A percentile compares a stretch with the other conserved stretches of the same genome.
Conservation (phyloP, 2,888 invertebrate genomes). For the Ashinkailepas kermadecensis region DNA sequence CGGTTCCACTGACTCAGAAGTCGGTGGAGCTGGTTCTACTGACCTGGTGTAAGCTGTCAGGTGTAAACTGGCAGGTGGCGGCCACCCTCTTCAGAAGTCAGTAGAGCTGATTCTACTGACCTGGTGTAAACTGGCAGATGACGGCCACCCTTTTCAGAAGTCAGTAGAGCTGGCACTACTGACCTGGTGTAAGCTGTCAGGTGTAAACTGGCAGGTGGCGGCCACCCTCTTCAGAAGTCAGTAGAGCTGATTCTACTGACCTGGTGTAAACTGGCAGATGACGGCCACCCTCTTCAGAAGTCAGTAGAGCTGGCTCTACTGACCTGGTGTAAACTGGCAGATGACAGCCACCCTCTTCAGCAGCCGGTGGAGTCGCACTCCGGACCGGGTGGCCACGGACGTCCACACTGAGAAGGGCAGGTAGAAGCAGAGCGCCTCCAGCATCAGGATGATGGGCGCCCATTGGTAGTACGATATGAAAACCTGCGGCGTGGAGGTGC, state of each 20-base stretch:
- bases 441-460: slow-evolving; percentile 41
- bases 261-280: slow-evolving; percentile 37
- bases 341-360: slow-evolving; percentile 38
- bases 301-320: slow-evolving; percentile 28
- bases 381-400: slow-evolving; percentile 38
- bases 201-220: slow-evolving; percentile 30
- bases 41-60: too few relatives aligned
- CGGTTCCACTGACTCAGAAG: slow-evolving; percentile 36
- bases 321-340: slow-evolving; percentile 36
- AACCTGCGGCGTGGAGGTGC: neutral
- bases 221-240: too few relatives aligned
- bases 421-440: slow-evolving; percentile 43
- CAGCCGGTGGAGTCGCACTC: slow-evolving; percentile 38
- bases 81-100: slow-evolving; percentile 38
- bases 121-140: too few relatives aligned
- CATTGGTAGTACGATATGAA: slow-evolving; percentile 39
- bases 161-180: too few relatives aligned
- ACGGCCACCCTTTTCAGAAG: too few relatives aligned
- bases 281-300: slow-evolving; percentile 35
- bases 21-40: slow-evolving; percentile 35
- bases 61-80: too few relatives aligned
- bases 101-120: slow-evolving; percentile 20
- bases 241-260: too few relatives aligned
- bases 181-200: slow-evolving; percentile 35
- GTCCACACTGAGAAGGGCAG: slow-evolving; percentile 44